Evolutionary conservation across 2,113 vertebrate species (phyloP).

Genomic region (Eulemur rufifrons): DNA sequence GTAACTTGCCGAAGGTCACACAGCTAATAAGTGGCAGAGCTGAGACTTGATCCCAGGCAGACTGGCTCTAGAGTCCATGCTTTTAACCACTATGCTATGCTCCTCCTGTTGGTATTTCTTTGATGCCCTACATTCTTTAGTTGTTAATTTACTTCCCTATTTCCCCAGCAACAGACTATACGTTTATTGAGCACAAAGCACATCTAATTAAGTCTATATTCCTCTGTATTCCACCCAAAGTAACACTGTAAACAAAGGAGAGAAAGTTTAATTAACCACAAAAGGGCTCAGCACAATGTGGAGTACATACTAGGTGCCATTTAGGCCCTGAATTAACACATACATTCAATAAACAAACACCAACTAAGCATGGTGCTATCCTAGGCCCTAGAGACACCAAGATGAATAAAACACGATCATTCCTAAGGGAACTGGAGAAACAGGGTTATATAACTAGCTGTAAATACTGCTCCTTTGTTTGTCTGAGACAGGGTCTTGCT

Average conservation of each 20-base stretch:
- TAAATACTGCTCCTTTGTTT: neutral
- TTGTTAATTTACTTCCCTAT: neutral
- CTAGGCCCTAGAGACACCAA: neutral
- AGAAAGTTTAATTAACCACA: neutral
- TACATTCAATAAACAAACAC: neutral
- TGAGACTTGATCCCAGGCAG: neutral
- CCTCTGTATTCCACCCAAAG: neutral
- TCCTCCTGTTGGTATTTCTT: neutral
- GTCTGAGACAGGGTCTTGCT: too few species aligned
- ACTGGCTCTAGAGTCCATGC: neutral
- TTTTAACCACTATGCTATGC: neutral
- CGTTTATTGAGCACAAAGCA: neutral
- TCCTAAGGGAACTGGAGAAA: neutral
- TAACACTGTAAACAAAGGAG: neutral
- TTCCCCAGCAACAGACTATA: neutral
- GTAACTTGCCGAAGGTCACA: neutral
- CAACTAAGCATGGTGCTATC: neutral
- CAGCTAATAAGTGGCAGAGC: neutral
- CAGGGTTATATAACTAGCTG: neutral
- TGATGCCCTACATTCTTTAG: neutral
- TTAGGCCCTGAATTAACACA: neutral
- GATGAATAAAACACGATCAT: neutral
- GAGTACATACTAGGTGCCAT: neutral
- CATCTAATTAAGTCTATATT: neutral
- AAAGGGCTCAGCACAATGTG: neutral